Conservation (phyloP, 2,888 invertebrate genomes). For the Clanis bilineata region DNA sequence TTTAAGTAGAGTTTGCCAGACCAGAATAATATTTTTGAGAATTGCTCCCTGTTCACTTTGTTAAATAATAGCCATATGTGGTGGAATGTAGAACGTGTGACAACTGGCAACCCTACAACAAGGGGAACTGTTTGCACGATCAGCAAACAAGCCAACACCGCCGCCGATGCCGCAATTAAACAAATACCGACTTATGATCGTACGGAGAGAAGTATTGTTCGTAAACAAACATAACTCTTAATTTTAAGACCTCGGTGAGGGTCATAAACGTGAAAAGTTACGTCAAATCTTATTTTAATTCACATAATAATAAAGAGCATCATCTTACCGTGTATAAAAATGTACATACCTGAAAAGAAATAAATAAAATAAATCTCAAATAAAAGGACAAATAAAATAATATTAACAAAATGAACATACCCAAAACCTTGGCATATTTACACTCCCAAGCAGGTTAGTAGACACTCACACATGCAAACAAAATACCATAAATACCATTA, state of each 20-base stretch:
- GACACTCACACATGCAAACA: neutral
- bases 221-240: neutral
- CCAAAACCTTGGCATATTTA: neutral
- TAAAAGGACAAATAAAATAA: neutral
- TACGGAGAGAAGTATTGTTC: neutral
- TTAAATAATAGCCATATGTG: no score
- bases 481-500: no score
- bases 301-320: neutral
- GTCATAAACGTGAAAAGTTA: no score
- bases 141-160: neutral
- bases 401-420: neutral
- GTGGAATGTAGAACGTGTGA: no score
- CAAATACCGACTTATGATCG: neutral
- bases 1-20: no score
- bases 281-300: no score
- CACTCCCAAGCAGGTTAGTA: neutral
- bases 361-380: neutral
- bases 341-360: conserved; percentile 27
- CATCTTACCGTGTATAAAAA: neutral
- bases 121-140: neutral
- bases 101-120: neutral
- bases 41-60: no score
- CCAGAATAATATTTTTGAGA: no score
- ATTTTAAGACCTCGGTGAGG: neutral
- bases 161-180: neutral